Percentiles rank a stretch among this genome's conserved stretches.
phyloP scores from a whole-genome alignment of 2,888 invertebrate genomes.

The Eristalis intricaria region DNA sequence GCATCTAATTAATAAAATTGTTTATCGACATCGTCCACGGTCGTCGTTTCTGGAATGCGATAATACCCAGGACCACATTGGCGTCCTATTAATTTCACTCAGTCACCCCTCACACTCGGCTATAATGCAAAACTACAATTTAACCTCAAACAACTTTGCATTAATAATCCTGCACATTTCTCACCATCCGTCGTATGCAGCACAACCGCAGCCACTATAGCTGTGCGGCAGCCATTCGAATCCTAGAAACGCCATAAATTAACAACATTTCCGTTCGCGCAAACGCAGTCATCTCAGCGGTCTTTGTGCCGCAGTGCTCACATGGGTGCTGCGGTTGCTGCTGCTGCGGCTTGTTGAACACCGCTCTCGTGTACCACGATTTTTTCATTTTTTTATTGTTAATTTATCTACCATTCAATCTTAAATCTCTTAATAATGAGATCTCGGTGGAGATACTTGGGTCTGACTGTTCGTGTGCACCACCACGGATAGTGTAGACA shows the following conservation, averaged over 20 bases:
- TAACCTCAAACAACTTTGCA: conserved; percentile 56
- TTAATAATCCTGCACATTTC: conserved; percentile 60
- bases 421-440: conserved; percentile 69
- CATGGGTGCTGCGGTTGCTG: conserved; percentile 25
- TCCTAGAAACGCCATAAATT: conserved; percentile 63
- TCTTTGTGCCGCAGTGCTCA: conserved; percentile 18
- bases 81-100: conserved; percentile 52
- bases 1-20: conserved; percentile 63
- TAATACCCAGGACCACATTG: conserved; percentile 49
- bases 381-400: conserved; percentile 24
- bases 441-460: conserved; percentile 40
- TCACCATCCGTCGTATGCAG: conserved; percentile 30
- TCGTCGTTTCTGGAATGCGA: conserved; percentile 25
- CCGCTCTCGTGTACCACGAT: conserved; percentile 51
- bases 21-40: conserved; percentile 44
- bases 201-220: neutral
- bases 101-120: conserved; percentile 34
- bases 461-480: conserved; percentile 45
- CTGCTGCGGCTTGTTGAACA: conserved; percentile 49
- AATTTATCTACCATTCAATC: conserved; percentile 64
- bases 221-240: conserved; percentile 29
- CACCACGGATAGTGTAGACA: conserved; percentile 18
- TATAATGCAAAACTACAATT: conserved; percentile 40
- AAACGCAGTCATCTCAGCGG: conserved; percentile 53
- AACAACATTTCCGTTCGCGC: conserved; percentile 66